Base-by-base conservation (phyloP, 1,140 invertebrate species). In the Drosophila albomicans region DNA sequence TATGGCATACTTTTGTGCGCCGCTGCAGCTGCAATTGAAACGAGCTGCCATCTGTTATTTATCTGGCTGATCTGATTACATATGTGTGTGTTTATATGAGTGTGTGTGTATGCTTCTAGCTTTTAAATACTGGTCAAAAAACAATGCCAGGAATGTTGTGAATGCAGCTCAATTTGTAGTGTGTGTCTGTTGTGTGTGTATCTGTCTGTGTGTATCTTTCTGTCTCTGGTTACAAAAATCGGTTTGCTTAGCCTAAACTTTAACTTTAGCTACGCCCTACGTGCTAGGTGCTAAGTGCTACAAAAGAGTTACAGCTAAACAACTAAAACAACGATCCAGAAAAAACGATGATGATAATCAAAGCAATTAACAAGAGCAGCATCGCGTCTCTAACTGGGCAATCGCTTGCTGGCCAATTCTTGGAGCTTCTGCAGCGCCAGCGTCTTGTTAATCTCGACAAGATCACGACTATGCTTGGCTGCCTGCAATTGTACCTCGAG, bases 381-480 rank as follows among this genome's bases (percentile, higher is more conserved):
- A 48, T 30, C n/a, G 5, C 51, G 54, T 25, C 63, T 74, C 79
- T 90, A 89, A 82, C 86, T 90, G 86, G 86, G 81, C 81, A 89
- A 5, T 3, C 91, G 80, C 70, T 91, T 92, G 75, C 68, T 92
- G 61, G 91, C 91, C 57, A 91, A 49, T 54, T 92, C 91, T 70
- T 92, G 88, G 58, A 92, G 79, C 66, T 91, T 92, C 51, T 92
- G 91, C 41, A 92, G 62, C 11, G 92, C 92, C 74, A 92, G 77
- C 51, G 87, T 92, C 78, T 92, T 92, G 71, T 92, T 92, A 59
- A 92, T 92, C 76, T 92, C 92, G 5, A 91, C 91, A 32, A 92
- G 73, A 58, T 92, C 92, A 58, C 92, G 91, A 75, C 75, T 91
- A 38, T 92, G 88, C 80, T 92, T 92, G 64, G 92, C 92, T 56